Base-by-base conservation (phyloP, 2,888 invertebrate species). In the Dusona sp. region DNA sequence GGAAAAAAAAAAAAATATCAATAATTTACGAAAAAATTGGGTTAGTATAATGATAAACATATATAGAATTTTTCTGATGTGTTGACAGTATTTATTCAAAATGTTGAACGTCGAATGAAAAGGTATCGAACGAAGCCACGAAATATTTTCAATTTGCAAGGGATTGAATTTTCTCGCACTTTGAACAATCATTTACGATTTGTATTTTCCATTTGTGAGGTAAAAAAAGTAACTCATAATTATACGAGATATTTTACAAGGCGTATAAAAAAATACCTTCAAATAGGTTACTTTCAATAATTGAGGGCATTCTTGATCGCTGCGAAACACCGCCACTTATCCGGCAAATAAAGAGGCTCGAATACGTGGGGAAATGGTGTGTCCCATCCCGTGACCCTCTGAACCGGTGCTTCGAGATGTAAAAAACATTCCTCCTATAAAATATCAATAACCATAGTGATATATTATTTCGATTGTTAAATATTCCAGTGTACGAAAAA, bases 281-380 rank as follows among this genome's bases (percentile, higher is more conserved):
- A 11, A 42, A 45, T 25, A 16, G 51, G n/a, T 70, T 38, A 42
- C 29, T 78, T 61, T 73, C 85, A 97, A 93, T 97, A 99, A 87
- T 97, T 95, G 1, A 98, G 92, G 0, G 97, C 94, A 83, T 97
- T 96, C 88, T 96, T 96, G 65, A 99, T 95, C 0, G 97, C 98
- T 82, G 98, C 97, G 85, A 98, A 95, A 93, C 99, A 99, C 75
- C 99, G 95, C 97, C 98, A 98, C 94, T 97, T 98, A 94, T 98
- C 98, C 0, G 99, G 99, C 89, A 99, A 94, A 95, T 99, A 99
- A 95, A 99, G 98, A 0, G 98, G 97, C 94, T 99, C 99, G 94
- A 97, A 99, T 72, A 99, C 96, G 94, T 98, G 98, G 7, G 99
- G 98, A 95, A 99, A 99, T 16, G 99, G 99, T 3, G 99, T 98